Base-by-base conservation (phyloP, 2,888 invertebrate species). In the Thera obeliscata region DNA sequence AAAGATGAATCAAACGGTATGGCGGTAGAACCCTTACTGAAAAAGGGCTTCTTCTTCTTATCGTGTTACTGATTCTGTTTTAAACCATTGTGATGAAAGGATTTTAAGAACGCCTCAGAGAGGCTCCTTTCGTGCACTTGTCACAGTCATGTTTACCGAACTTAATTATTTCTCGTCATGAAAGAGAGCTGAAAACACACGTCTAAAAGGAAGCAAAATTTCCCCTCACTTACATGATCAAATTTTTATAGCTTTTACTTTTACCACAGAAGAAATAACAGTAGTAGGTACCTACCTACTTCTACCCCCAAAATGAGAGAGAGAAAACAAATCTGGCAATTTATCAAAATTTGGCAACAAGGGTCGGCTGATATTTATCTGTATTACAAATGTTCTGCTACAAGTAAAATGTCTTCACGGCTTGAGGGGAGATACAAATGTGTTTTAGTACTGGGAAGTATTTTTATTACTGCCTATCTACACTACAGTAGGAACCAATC, bases 291-390 rank as follows among this genome's bases (percentile, higher is more conserved):
- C 22, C 22, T 22, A 22, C 22, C 22, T 1, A 38, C 43, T 43
- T 9, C 9, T 50, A 7, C 50, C 46, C 33, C 35, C 9, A 36
- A 49, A 11, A 22, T 12, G 56, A 52, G 61, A 49, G 52, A 43
- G 56, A 43, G 43, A 48, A n/a, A 59, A 56, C 8, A 55, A 58
- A 36, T 8, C 2, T 33, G 43, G 57, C 74, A 75, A 82, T 81
- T 79, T 79, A 82, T 81, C 79, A 82, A 76, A 79, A 75, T 71
- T 74, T 75, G 50, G 72, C 60, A 69, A 71, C 60, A 69, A 71
- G 78, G 74, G 72, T 70, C 60, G 55, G 7, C 49, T 56, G 71
- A 56, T 52, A 56, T 61, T 66, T 66, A 66, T 61, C 66, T 56
- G 36, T 38, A 56, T 66, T 56, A 56, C 66, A 46, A 61, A 49